Percentiles rank a stretch among this genome's conserved stretches.
phyloP scores from a whole-genome alignment of 2,888 invertebrate genomes.

The Pammene aurita region DNA sequence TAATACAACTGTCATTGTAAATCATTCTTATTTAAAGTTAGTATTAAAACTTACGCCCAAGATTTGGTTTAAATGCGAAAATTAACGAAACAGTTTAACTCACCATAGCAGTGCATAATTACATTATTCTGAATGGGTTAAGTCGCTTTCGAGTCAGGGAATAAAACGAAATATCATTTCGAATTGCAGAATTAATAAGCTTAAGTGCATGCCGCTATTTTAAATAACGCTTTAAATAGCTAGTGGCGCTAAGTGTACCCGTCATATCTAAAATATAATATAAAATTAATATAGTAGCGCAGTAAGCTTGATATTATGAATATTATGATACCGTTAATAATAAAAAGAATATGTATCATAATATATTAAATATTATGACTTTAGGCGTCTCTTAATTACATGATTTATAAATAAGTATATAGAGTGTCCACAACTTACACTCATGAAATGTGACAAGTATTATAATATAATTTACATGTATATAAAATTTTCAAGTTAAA shows the following conservation, averaged over 20 bases:
- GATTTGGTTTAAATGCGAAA: not conserved
- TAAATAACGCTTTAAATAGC: conserved; percentile 38
- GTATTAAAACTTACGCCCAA: not conserved
- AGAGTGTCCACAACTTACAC: too few species aligned
- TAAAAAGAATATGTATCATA: too few species aligned
- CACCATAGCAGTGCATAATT: conserved; percentile 16
- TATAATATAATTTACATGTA: too few species aligned
- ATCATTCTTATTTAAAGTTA: not conserved
- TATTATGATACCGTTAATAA: too few species aligned
- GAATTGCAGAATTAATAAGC: conserved; percentile 36
- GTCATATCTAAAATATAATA: conserved; percentile 20
- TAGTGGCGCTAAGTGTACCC: not conserved
- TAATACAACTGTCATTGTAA: too few species aligned
- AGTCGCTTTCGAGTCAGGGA: conserved; percentile 12
- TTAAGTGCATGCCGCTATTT: conserved; percentile 36
- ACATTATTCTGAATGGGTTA: conserved; percentile 17
- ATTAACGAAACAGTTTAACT: conserved; percentile 10
- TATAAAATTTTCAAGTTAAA: too few species aligned
- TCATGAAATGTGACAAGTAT: too few species aligned
- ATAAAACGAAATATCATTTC: conserved; percentile 36
- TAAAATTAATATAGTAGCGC: too few species aligned
- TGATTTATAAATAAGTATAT: too few species aligned
- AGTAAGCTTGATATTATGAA: too few species aligned
- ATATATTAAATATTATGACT: too few species aligned
- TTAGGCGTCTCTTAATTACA: too few species aligned